A percentile compares a stretch with the other conserved stretches of the same genome.
These are phyloP conservation scores for Silurus lanzhouensis DNA, from an alignment of 2,797 vertebrate genomes.

Conservation along the genomic window DNA sequence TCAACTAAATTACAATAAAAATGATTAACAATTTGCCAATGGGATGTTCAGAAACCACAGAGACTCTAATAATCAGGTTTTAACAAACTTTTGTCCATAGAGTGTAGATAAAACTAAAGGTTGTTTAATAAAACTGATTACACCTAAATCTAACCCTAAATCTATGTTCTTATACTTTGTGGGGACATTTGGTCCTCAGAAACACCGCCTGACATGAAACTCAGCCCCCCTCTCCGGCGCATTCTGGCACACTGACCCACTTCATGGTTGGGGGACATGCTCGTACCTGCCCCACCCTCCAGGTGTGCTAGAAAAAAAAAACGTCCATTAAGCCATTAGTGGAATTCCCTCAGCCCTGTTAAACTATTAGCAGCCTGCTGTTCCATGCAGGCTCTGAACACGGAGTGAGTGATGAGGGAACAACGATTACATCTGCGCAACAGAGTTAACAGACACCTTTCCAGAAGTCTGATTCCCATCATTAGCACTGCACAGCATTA, in stretches of 20 bases:
- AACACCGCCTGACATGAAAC: neutral
- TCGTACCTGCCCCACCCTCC: slow-evolving; percentile 30
- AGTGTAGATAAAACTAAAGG: too few relatives aligned
- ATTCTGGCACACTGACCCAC: slow-evolving; percentile 51
- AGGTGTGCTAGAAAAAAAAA: slow-evolving; percentile 26
- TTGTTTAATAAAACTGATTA: neutral
- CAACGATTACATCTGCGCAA: neutral
- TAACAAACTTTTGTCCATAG: too few relatives aligned
- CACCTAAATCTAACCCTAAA: neutral
- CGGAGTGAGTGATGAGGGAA: slow-evolving; percentile 12
- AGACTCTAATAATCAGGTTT: too few relatives aligned
- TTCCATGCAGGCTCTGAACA: slow-evolving; percentile 19
- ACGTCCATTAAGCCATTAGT: neutral
- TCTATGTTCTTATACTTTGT: neutral
- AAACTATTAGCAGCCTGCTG: neutral
- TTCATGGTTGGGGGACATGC: slow-evolving; percentile 36
- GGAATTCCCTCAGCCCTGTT: slow-evolving; percentile 14
- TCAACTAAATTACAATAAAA: neutral
- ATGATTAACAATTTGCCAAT: neutral
- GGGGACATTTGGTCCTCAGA: slow-evolving; percentile 1
- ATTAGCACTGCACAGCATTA: too few relatives aligned
- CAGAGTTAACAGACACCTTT: too few relatives aligned
- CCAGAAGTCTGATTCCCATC: too few relatives aligned
- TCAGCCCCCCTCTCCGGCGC: neutral
- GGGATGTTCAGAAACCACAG: too few relatives aligned